Conservation (phyloP, 2,888 invertebrate genomes). For the Drosophila mettleri region DNA sequence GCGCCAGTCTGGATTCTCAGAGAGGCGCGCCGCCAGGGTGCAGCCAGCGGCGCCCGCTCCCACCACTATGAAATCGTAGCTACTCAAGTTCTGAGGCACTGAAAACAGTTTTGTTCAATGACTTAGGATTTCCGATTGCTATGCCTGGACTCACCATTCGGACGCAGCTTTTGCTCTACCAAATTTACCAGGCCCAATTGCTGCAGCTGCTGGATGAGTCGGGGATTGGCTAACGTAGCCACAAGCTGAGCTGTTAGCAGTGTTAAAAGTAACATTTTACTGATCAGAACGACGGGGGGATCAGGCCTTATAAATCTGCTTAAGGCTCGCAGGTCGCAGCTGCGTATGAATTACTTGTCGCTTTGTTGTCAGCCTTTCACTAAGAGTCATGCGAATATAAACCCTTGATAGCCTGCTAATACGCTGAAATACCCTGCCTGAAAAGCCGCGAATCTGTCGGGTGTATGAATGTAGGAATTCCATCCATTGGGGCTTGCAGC, state of each 20-base stretch:
- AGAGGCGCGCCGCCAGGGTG: conserved; percentile 84
- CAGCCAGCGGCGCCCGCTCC: conserved; percentile 94
- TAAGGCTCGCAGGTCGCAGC: background rate
- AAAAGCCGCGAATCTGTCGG: background rate
- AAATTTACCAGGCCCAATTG: conserved; percentile 60
- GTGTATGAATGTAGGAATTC: background rate
- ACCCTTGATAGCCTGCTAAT: background rate
- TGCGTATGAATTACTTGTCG: background rate
- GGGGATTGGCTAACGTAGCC: conserved; percentile 2
- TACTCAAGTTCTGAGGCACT: conserved; percentile 83
- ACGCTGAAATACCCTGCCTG: background rate
- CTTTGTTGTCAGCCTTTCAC: background rate
- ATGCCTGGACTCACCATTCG: conserved; percentile 51
- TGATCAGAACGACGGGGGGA: conserved; percentile 10
- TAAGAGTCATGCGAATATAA: background rate
- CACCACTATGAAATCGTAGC: conserved; percentile 93
- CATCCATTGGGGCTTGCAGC: background rate
- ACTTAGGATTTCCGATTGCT: too few species aligned
- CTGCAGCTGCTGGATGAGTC: conserved; percentile 52
- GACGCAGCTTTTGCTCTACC: conserved; percentile 47
- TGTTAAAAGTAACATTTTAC: conserved; percentile 38
- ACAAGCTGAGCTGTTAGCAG: conserved; percentile 37
- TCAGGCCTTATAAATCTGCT: conserved; percentile 29
- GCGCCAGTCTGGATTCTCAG: conserved; percentile 85
- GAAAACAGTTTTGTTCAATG: background rate